A percentile compares a stretch with the other conserved stretches of the same genome.
phyloP scores from a whole-genome alignment of 2,888 invertebrate genomes.

The Brachypalpus laphriformis region DNA sequence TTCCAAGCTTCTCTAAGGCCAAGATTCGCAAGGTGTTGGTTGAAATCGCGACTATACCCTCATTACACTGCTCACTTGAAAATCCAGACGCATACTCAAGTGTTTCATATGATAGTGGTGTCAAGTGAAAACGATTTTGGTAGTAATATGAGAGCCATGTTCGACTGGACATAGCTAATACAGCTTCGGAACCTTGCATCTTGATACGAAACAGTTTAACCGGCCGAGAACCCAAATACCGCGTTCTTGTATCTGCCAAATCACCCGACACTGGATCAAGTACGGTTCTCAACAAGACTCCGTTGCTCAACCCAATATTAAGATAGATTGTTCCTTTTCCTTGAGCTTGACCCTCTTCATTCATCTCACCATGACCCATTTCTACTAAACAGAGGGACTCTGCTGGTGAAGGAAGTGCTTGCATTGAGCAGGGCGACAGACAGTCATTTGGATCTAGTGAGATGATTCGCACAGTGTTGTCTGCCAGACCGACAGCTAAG shows the following conservation, averaged over 20 bases:
- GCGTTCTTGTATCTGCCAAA: slow-evolving; percentile 97
- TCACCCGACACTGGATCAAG: slow-evolving; percentile 98
- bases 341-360: slow-evolving; percentile 83
- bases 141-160: slow-evolving; percentile 99
- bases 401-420: slow-evolving; percentile 96
- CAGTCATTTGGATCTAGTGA: slow-evolving; percentile 98
- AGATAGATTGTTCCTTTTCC: slow-evolving; percentile 91
- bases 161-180: slow-evolving; percentile 98
- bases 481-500: slow-evolving; percentile 96
- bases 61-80: slow-evolving; percentile 98
- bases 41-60: slow-evolving; percentile 99
- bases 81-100: slow-evolving; percentile 99
- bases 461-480: slow-evolving; percentile 98
- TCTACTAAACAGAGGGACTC: slow-evolving; percentile 99
- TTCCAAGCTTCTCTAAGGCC: slow-evolving; percentile 98
- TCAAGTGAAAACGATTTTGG: slow-evolving; percentile 97
- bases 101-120: slow-evolving; percentile 97
- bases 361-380: slow-evolving; percentile 89
- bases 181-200: slow-evolving; percentile 98
- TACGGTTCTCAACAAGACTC: slow-evolving; percentile 95
- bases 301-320: slow-evolving; percentile 98
- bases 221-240: slow-evolving; percentile 97
- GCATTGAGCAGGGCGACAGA: slow-evolving; percentile 96
- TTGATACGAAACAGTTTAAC: slow-evolving; percentile 97
- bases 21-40: slow-evolving; percentile 98